Conservation (phyloP, 2,113 vertebrate species). For the Myiozetetes cayanensis region DNA sequence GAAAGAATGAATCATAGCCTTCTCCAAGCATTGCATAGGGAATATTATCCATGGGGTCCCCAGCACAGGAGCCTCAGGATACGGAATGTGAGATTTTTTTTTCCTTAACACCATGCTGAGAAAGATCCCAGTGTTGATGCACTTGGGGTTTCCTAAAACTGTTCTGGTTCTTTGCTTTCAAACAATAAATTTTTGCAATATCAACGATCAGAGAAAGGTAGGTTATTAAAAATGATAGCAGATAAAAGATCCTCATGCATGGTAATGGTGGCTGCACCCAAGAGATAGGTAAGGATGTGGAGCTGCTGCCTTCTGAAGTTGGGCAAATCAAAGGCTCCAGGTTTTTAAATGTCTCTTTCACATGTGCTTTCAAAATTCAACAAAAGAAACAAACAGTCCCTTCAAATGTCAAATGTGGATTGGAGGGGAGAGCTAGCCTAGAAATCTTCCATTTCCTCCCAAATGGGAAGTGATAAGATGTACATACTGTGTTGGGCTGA, state of each 20-base stretch:
- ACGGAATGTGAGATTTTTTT: neutral
- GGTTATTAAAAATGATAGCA: neutral
- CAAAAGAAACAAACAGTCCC: neutral
- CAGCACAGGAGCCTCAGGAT: neutral
- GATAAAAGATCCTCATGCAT: neutral
- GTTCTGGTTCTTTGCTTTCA: neutral
- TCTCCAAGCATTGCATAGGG: neutral
- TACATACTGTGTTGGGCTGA: neutral
- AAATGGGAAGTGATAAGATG: neutral
- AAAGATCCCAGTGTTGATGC: neutral
- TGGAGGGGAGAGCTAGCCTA: neutral
- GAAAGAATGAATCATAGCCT: neutral
- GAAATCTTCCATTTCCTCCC: neutral
- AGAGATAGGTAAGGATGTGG: neutral
- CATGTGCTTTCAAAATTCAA: neutral
- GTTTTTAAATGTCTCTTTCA: neutral
- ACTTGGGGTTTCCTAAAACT: neutral
- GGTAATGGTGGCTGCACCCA: neutral
- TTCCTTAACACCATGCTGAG: neutral
- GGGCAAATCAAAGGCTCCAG: neutral
- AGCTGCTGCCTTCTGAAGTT: neutral
- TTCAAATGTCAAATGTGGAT: neutral
- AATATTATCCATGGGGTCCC: neutral
- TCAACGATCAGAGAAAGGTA: neutral
- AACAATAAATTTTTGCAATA: neutral